Base-by-base conservation (phyloP, 2,797 vertebrate genomes). In the Pygocentrus nattereri region DNA sequence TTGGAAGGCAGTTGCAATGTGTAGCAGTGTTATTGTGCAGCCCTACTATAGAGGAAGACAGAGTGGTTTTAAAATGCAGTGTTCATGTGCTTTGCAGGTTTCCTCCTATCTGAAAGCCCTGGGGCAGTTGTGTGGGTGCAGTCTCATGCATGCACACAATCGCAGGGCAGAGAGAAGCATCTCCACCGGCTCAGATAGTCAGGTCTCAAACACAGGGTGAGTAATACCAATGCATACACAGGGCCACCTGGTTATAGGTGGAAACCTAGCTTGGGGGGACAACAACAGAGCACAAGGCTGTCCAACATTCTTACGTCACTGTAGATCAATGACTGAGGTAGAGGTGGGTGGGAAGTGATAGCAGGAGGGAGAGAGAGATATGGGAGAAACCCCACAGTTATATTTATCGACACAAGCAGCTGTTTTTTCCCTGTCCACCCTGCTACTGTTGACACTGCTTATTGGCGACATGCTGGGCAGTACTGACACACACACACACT, bases 91-190 rank as follows among this genome's bases (percentile, higher is more conserved):
- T 72, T 91, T 93, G 94, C 94, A 99, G 98, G 91, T 98, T 85
- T 93, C 89, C 87, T 94, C 93, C 86, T 99, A 98, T 92, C 93
- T 94, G 68, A 94, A 92, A 79, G 93, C 93, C 87, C 89, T 99
- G 89, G 94, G 88, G 89, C 90, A 89, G 88, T 82, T 95, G 74
- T 92, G 90, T 85, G 87, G 90, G 82, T 65, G 80, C 85, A 85
- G 87, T 41, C 82, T 78, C 76, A 86, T 80, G 81, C 81, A 85
- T 87, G 84, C 88, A 70, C 79, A 87, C 4, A 78, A 87, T 80
- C 67, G 81, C 49, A 64, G 76, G 84, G 82, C 76, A 84, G 90
- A 91, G 88, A 71, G 89, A 92, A 88, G 90, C 89, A 68, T 91
- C 90, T 90, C 93, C 88, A 86, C 94, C 93, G 95, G 91, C 90